Evolutionary conservation across 2,888 invertebrate species (phyloP).

Genomic region (Lysandra bellargus): DNA sequence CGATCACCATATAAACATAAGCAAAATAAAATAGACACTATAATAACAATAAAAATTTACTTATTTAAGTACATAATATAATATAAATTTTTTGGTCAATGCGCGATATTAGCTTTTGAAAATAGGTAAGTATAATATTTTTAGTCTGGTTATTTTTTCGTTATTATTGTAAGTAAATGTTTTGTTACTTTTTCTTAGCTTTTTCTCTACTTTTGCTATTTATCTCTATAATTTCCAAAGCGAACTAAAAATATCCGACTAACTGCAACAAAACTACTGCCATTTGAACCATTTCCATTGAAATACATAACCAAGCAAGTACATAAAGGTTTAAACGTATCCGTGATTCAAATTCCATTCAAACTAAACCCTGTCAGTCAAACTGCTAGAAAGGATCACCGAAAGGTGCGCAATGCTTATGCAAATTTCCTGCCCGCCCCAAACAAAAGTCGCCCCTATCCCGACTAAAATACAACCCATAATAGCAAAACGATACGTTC

Average conservation of each 20-base stretch:
- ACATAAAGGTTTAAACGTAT: conserved; percentile 43
- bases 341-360: conserved; percentile 51
- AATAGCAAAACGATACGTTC: conserved; percentile 36
- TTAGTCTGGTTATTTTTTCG: no score
- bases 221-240: no score
- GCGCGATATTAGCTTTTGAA: no score
- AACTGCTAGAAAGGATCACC: conserved; percentile 71
- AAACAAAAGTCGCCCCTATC: conserved; percentile 47
- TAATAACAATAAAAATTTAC: no score
- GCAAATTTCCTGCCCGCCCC: conserved; percentile 65
- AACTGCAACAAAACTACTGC: background rate
- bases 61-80: no score
- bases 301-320: conserved; percentile 44
- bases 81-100: no score
- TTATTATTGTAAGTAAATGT: no score
- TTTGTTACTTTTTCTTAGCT: no score
- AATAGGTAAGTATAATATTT: no score
- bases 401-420: conserved; percentile 75
- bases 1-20: no score
- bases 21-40: no score
- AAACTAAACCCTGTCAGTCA: conserved; percentile 66
- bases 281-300: background rate
- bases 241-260: background rate
- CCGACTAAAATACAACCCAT: background rate
- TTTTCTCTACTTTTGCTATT: no score